phyloP scores from a whole-genome alignment of 2,113 vertebrate genomes.

The Poeciliopsis turrubarensis region DNA sequence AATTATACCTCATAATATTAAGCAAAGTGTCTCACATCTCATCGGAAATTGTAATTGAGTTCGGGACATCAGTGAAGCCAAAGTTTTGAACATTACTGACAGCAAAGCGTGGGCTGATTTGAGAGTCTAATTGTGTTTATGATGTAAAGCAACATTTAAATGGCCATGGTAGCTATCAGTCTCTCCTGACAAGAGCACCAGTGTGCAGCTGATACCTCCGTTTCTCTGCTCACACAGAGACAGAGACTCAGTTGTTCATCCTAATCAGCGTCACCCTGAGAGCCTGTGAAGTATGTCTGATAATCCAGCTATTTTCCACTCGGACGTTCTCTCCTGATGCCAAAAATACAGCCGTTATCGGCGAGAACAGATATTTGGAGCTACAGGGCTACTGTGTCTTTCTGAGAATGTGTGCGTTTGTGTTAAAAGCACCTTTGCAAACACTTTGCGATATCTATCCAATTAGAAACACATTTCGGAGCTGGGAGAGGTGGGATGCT shows the following conservation, averaged over 20 bases:
- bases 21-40: neutral
- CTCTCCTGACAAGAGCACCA: conserved; percentile 30
- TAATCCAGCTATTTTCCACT: conserved; percentile 67
- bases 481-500: no score
- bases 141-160: conserved; percentile 38
- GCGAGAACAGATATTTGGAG: conserved; percentile 32
- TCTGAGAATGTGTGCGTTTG: neutral
- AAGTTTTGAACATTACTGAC: conserved; percentile 19
- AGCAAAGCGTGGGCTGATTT: conserved; percentile 17
- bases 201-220: conserved; percentile 19
- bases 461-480: neutral
- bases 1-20: neutral
- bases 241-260: conserved; percentile 46
- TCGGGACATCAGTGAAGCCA: neutral
- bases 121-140: conserved; percentile 37
- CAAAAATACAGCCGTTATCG: conserved; percentile 70
- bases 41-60: neutral
- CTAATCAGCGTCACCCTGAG: conserved; percentile 48
- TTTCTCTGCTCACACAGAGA: conserved; percentile 31
- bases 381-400: conserved; percentile 1
- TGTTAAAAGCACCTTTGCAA: conserved; percentile 12
- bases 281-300: conserved; percentile 30
- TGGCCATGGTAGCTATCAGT: conserved; percentile 60
- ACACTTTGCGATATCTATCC: neutral
- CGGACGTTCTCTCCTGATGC: conserved; percentile 44